Base-by-base conservation (phyloP, 2,888 invertebrate species). In the Dorcus hopei region DNA sequence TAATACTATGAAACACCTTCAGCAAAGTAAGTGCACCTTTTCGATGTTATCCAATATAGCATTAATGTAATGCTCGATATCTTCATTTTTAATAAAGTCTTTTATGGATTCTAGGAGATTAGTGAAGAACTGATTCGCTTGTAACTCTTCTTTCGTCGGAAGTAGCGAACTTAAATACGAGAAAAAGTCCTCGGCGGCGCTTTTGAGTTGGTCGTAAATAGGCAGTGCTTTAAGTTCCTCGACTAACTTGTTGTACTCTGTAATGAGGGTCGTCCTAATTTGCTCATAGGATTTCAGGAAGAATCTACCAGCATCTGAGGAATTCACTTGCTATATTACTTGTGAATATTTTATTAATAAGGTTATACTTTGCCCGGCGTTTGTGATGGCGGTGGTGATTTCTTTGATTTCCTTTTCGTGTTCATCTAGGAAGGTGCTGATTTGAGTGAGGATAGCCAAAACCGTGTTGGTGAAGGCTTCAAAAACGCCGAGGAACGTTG, bases 401-500 rank as follows among this genome's bases (percentile, higher is more conserved):
- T 87, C 85, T 61, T 87, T 83, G 1, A 89, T 77, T 67, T 89
- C 88, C 9, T 82, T 83, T 74, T 87, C 85, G 73, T 88, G 85
- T 57, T 84, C 82, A 65, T 88, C 87, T 54, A 86, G 74, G 72
- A 88, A 78, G 66, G 83, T 81, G 0, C 81, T 72, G 42, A 83
- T 64, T 40, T 84, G 76, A 9, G 84, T 84, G 2, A 84, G 65
- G 62, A 83, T 79, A 57, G 72, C 67, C 41, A 78, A 72, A 2
- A 68, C 67, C 19, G 70, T 40, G 39, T 78, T 73, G 2, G 66
- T 70, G 0, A 73, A 58, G 0, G 81, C 79, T 0, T 86, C 82
- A 1, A 83, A 70, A 3, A 84, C 58, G 50, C 81, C 80, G 39
- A 81, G 68, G 0, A 79, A 63, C 0, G 80, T 77, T 16, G 81